These are phyloP conservation scores for Mus caroli DNA, from an alignment of 2,797 vertebrate species.

Conservation along the genomic window DNA sequence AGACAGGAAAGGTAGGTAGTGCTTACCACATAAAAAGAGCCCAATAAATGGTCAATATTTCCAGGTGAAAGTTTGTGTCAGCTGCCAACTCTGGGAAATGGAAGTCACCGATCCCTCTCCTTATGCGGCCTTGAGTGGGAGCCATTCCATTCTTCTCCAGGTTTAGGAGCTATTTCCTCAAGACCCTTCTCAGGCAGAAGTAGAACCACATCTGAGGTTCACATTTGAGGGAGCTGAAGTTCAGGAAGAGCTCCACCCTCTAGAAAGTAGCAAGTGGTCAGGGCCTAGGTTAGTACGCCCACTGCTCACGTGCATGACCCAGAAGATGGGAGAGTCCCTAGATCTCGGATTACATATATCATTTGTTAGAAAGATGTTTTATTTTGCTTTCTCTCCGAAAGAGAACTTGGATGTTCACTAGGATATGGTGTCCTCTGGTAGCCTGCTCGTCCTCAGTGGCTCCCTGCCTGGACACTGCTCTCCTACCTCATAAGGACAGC, in stretches of 20 bases:
- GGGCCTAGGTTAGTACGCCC: not conserved
- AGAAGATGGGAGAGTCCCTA: not conserved
- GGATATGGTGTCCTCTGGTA: not conserved
- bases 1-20: not conserved
- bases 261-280: not conserved
- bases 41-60: not conserved
- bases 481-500: fast-evolving
- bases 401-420: not conserved
- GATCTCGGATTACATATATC: too few species aligned
- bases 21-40: not conserved
- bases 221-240: not conserved
- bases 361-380: not conserved
- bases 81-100: not conserved
- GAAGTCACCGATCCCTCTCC: not conserved
- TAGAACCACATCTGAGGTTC: not conserved
- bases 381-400: not conserved
- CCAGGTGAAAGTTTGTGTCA: not conserved
- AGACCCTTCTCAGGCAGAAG: not conserved
- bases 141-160: fast-evolving
- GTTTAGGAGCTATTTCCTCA: not conserved
- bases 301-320: fast-evolving
- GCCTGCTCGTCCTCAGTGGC: too few species aligned
- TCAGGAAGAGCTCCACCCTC: not conserved
- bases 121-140: not conserved
- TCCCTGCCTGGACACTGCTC: not conserved